A percentile compares a stretch with the other conserved stretches of the same genome.
These are phyloP conservation scores for Laothoe populi DNA, from an alignment of 2,888 invertebrate species.

Conservation along the genomic window DNA sequence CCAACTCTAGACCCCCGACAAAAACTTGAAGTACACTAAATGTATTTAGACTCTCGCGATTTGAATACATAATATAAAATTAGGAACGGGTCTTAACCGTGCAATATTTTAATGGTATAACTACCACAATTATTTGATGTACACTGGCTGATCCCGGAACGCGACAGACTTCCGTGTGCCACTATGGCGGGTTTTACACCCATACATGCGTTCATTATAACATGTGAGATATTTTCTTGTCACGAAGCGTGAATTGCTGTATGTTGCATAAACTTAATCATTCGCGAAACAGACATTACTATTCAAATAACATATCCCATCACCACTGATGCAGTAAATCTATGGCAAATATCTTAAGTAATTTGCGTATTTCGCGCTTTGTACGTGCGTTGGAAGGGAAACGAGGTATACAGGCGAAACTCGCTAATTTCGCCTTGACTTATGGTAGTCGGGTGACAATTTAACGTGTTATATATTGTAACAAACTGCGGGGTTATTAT, in stretches of 20 bases:
- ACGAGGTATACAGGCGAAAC: constrained; percentile 59
- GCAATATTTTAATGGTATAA: no score
- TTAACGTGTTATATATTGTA: constrained; percentile 64
- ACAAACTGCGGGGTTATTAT: constrained; percentile 67
- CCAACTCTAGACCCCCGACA: no score
- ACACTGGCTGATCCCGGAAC: no score
- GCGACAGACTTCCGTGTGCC: no score
- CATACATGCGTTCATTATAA: neutral
- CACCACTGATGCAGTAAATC: constrained; percentile 13
- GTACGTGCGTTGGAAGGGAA: constrained; percentile 39
- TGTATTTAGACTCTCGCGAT: no score
- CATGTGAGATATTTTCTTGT: constrained; percentile 4
- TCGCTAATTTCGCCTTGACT: constrained; percentile 66
- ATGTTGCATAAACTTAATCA: constrained; percentile 14
- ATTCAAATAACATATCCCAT: constrained; percentile 15
- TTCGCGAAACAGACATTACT: constrained; percentile 17
- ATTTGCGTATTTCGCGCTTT: constrained; percentile 31
- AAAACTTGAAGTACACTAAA: no score
- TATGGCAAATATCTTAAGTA: constrained; percentile 24
- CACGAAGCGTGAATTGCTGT: neutral
- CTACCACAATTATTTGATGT: no score
- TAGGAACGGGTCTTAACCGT: no score
- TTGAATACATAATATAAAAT: no score
- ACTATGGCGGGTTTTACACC: no score
- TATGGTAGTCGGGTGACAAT: constrained; percentile 59